Conservation (phyloP, 2,113 vertebrate species). For the Crocuta crocuta region DNA sequence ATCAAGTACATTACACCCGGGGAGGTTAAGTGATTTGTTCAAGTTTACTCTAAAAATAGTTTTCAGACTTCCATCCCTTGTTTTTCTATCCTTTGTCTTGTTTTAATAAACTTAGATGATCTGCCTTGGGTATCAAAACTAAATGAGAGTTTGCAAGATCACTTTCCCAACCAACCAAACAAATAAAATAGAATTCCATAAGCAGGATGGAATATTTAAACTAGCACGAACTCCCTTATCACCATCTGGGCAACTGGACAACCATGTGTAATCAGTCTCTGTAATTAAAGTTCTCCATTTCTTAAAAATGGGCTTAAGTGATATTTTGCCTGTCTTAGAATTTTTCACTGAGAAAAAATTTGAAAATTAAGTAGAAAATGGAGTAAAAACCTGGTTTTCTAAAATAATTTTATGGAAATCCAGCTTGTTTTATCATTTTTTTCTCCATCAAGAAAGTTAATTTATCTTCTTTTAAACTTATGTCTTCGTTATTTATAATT, state of each 20-base stretch:
- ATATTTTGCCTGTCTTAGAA: neutral
- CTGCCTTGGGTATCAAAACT: neutral
- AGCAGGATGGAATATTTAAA: constrained; percentile 3
- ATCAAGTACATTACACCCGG: neutral
- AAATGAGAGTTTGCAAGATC: neutral
- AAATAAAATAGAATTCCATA: neutral
- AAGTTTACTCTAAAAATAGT: neutral
- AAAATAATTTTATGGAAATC: neutral
- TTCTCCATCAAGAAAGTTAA: neutral
- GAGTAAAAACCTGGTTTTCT: constrained; percentile 22
- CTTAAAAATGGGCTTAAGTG: constrained; percentile 15
- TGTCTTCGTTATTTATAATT: neutral
- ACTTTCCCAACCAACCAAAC: neutral
- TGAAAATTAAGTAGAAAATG: constrained; percentile 6
- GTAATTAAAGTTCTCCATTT: neutral
- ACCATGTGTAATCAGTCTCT: neutral
- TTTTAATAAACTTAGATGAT: neutral
- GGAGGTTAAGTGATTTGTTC: neutral
- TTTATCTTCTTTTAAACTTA: neutral
- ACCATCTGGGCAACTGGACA: neutral
- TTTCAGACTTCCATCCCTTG: neutral
- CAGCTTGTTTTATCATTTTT: neutral
- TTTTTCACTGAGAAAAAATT: neutral
- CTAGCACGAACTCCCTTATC: neutral
- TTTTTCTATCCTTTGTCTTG: neutral